These are phyloP conservation scores for Strix aluco DNA, from an alignment of 2,113 vertebrate species.

Conservation along the genomic window DNA sequence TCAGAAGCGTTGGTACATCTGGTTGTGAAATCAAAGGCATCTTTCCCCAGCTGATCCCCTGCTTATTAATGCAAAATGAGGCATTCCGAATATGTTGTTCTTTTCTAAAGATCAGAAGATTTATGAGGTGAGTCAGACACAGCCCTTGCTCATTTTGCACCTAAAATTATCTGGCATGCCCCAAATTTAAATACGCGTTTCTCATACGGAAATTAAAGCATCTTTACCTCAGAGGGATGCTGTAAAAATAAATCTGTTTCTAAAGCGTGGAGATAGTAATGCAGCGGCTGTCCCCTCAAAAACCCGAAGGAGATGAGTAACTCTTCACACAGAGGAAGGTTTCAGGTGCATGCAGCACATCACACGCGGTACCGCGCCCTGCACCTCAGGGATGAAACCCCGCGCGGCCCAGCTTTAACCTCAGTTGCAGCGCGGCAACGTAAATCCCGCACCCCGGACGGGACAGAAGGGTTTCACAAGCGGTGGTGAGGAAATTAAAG, in stretches of 20 bases:
- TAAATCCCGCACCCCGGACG: fast-evolving
- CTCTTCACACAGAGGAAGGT: fast-evolving
- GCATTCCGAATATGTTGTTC: neutral
- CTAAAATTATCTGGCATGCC: neutral
- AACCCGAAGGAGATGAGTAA: fast-evolving
- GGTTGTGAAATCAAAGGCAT: neutral
- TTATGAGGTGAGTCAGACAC: fast-evolving
- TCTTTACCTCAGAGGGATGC: neutral
- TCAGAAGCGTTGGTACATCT: neutral
- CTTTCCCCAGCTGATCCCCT: neutral
- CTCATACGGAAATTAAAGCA: fast-evolving
- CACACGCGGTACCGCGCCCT: fast-evolving
- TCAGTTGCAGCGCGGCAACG: too few relatives aligned
- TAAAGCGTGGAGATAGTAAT: fast-evolving
- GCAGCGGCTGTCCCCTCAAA: neutral
- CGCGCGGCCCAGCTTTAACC: too few relatives aligned
- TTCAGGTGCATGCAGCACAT: fast-evolving
- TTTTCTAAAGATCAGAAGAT: neutral
- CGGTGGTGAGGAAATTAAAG: neutral
- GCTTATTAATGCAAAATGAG: neutral
- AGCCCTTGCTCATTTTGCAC: neutral
- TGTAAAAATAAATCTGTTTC: fast-evolving
- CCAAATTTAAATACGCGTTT: fast-evolving
- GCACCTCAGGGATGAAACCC: too few relatives aligned
- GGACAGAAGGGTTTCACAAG: fast-evolving